phyloP scores from a whole-genome alignment of 2,888 invertebrate species.

The Acanthosoma haemorrhoidale region DNA sequence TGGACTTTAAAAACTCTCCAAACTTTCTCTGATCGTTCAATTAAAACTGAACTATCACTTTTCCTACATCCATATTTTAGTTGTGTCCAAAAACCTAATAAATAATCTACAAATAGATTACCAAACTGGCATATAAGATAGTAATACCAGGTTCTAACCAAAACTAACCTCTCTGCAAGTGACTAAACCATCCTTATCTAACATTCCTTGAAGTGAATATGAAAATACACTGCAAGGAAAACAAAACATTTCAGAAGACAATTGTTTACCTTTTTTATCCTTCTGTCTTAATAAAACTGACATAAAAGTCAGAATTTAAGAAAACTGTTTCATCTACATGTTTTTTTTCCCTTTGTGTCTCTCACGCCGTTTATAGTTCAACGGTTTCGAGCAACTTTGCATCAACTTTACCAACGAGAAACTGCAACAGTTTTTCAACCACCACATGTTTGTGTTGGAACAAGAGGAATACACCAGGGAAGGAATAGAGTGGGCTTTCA shows the following conservation, averaged over 20 bases:
- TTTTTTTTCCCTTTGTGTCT: slow-evolving; percentile 13
- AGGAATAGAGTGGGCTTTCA: slow-evolving; percentile 93
- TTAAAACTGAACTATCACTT: background rate
- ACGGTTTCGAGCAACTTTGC: slow-evolving; percentile 96
- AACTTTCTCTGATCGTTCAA: background rate
- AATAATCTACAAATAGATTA: background rate
- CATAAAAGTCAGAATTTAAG: slow-evolving; percentile 17
- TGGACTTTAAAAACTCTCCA: background rate
- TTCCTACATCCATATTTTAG: background rate
- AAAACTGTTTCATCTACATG: background rate
- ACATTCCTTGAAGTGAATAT: background rate
- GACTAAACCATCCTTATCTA: background rate
- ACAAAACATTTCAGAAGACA: background rate
- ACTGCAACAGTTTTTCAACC: slow-evolving; percentile 97
- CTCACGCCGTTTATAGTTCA: slow-evolving; percentile 55
- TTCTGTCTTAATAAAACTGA: slow-evolving; percentile 19
- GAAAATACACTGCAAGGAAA: background rate
- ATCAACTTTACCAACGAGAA: slow-evolving; percentile 98
- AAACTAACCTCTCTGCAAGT: background rate
- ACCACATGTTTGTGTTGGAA: slow-evolving; percentile 96
- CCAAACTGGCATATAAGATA: background rate
- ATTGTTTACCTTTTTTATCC: slow-evolving; percentile 3
- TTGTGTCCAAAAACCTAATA: background rate
- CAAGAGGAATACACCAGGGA: slow-evolving; percentile 94
- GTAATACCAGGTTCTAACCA: background rate